Base-by-base conservation (phyloP, 2,797 vertebrate species). In the Lophura swinhoii region DNA sequence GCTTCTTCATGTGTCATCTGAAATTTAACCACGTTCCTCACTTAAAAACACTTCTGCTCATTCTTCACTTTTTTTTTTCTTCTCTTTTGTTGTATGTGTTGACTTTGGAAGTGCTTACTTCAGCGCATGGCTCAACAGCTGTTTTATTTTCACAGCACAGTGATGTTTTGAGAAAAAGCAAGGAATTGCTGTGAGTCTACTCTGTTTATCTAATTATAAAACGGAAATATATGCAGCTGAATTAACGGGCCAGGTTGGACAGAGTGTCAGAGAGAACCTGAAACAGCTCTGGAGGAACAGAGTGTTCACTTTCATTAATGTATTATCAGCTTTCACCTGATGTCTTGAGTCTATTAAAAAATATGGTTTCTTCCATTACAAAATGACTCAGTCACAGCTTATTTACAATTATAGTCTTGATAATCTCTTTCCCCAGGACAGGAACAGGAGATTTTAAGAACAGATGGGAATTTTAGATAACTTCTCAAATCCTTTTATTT, bases 111-210 rank as follows among this genome's bases (percentile, higher is more conserved):
- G 24, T 0, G 10, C 31, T 53, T 81, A 44, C 26, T 53, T 84
- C 70, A 74, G 73, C 46, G 5, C 78, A 16, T 74, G 67, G 56
- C 59, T 93, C 28, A 53, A 68, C 59, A 81, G 71, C 33, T 93
- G 59, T 91, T 92, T 88, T 90, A 10, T 69, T 91, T 95, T 90
- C 63, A 74, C 84, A 71, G 64, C 56, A 56, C 31, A 44, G 21
- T 51, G 49, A 67, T 58, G 35, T 59, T 92, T 74, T 58, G 23
- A 43, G 43, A 56, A 73, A 22, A 49, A 82, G 55, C 63, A 73
- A 39, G 29, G 29, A 74, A 16, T 7, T 48, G 21, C 46, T 73
- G 56, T 49, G 84, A 63, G 44, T 43, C 11, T 70, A 72, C 26
- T 12, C 24, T 67, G 16, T 46, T 77, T 78, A 29, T 56, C 1